These are phyloP conservation scores for Rhinoderma darwinii DNA, from an alignment of 2,113 vertebrate genomes.

Conservation along the genomic window DNA sequence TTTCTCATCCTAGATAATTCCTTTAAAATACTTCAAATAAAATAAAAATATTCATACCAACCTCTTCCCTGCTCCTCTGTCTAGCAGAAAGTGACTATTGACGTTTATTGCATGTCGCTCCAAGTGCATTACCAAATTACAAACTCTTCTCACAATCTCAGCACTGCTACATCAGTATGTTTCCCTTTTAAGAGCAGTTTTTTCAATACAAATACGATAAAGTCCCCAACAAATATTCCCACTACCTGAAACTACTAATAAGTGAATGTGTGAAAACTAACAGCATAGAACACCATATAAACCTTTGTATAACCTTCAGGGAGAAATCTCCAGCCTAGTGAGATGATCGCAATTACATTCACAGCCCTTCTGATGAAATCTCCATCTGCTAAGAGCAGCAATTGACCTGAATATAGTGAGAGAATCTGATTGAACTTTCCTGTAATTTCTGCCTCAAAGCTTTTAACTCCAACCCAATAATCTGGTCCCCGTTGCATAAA, in stretches of 20 bases:
- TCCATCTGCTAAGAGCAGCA: constrained; percentile 48
- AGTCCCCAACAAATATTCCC: neutral
- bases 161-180: neutral
- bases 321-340: constrained; percentile 4
- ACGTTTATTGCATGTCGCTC: too few relatives aligned
- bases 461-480: neutral
- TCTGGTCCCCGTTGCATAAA: neutral
- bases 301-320: constrained; percentile 54
- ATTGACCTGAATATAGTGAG: constrained; percentile 37
- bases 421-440: constrained; percentile 46
- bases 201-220: neutral
- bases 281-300: constrained; percentile 15
- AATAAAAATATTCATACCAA: too few relatives aligned
- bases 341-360: constrained; percentile 39
- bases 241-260: neutral
- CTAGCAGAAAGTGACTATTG: too few relatives aligned
- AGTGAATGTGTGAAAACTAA: constrained; percentile 23
- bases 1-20: too few relatives aligned
- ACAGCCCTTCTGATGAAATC: constrained; percentile 42
- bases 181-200: neutral
- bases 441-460: constrained; percentile 23
- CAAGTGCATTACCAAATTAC: neutral
- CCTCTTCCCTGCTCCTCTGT: too few relatives aligned
- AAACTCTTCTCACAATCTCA: neutral
- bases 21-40: too few relatives aligned